Evolutionary conservation across 1,140 invertebrate genomes (phyloP).

Genomic region (Ridgeia piscesae): DNA sequence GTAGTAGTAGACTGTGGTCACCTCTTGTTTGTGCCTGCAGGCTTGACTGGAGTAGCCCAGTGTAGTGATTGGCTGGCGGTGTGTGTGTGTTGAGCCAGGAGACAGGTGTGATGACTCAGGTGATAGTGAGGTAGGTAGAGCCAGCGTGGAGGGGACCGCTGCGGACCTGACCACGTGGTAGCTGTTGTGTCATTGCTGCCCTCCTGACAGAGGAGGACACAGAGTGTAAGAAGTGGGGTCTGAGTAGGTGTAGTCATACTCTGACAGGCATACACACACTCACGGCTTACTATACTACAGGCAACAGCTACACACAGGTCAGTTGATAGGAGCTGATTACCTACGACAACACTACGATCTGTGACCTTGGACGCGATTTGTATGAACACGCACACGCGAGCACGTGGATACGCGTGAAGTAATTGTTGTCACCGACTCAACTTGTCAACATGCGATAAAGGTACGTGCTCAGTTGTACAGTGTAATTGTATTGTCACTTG

Average conservation of each 20-base stretch:
- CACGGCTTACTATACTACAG: not conserved
- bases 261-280: not conserved
- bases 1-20: not conserved
- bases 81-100: not conserved
- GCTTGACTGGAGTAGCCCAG: not conserved
- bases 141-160: not conserved
- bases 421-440: not conserved
- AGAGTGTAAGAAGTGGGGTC: not conserved
- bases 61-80: not conserved
- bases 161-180: not conserved
- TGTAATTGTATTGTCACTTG: not conserved
- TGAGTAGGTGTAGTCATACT: not conserved
- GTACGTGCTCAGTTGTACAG: not conserved
- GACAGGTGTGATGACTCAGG: not conserved
- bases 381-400: not conserved
- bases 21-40: not conserved
- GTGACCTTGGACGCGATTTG: not conserved
- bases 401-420: not conserved
- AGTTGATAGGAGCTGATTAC: not conserved
- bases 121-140: not conserved
- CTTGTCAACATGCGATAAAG: not conserved
- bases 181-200: not conserved
- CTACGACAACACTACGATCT: not conserved
- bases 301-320: not conserved
- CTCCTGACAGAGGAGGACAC: too few species aligned